These are phyloP conservation scores for Asarcornis scutulata DNA, from an alignment of 2,113 vertebrate species.

Conservation along the genomic window DNA sequence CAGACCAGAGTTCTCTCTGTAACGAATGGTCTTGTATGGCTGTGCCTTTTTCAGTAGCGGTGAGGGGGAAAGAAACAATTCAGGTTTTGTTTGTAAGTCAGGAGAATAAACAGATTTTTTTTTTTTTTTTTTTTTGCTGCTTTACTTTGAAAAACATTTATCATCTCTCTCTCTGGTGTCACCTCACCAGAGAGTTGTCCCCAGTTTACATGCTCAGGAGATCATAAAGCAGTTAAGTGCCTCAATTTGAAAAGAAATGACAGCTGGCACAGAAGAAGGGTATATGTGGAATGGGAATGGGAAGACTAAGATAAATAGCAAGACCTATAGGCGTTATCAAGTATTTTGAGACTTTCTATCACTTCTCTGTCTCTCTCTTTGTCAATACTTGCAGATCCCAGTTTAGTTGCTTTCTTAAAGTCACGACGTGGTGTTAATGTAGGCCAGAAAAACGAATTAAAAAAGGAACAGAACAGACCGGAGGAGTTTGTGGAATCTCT, in stretches of 20 bases:
- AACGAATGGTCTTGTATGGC: background rate
- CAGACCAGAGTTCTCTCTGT: background rate
- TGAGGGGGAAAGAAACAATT: background rate
- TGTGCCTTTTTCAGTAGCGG: background rate
- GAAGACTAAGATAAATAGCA: constrained; percentile 15
- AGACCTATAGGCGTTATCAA: background rate
- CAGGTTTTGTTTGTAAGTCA: background rate
- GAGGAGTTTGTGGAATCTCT: constrained; percentile 7
- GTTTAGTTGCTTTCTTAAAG: constrained; percentile 88
- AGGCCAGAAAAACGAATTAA: constrained; percentile 58
- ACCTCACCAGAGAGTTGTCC: background rate
- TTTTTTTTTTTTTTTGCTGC: background rate
- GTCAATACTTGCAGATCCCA: constrained; percentile 82
- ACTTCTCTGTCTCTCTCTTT: constrained; percentile 32
- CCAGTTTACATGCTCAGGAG: background rate
- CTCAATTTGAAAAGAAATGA: background rate
- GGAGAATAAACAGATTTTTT: background rate
- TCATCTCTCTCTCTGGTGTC: background rate
- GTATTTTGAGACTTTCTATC: constrained; percentile 37
- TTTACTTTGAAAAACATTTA: background rate
- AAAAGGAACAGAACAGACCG: constrained; percentile 25
- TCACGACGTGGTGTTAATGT: constrained; percentile 61
- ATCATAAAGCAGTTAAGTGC: background rate
- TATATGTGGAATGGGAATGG: background rate
- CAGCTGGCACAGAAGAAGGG: background rate